phyloP scores from a whole-genome alignment of 2,113 vertebrate species.

The Chaetura pelagica region DNA sequence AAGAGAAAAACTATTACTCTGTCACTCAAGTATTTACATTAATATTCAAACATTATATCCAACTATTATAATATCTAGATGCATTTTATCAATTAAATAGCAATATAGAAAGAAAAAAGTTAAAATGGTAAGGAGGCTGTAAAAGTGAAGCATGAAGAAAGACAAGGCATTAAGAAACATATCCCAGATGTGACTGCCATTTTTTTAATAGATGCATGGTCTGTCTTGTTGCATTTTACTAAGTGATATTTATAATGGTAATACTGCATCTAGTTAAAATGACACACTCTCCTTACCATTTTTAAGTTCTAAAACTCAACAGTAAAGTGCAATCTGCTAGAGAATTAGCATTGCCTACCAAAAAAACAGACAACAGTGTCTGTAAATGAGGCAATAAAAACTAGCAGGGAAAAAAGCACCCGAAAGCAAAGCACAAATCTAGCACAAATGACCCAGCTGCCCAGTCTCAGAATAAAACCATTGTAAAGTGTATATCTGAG shows the following conservation, averaged over 20 bases:
- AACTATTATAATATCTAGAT: background rate
- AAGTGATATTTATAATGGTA: background rate
- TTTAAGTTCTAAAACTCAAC: conserved; percentile 24
- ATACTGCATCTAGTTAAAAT: background rate
- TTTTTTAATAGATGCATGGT: background rate
- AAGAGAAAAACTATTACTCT: background rate
- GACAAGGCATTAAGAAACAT: background rate
- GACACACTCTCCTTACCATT: background rate
- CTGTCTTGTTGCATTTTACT: background rate
- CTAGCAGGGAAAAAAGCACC: background rate
- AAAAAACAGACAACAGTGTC: conserved; percentile 37
- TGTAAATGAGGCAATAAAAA: conserved; percentile 41
- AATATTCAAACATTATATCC: background rate
- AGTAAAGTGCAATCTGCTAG: conserved; percentile 15
- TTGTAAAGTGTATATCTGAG: conserved; percentile 38
- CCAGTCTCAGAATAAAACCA: background rate
- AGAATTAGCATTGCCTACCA: conserved; percentile 37
- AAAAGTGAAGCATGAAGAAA: background rate
- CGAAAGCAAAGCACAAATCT: conserved; percentile 49
- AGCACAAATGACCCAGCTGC: conserved; percentile 48
- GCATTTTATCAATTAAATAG: background rate
- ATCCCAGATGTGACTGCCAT: background rate
- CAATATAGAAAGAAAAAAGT: background rate
- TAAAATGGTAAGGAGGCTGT: background rate
- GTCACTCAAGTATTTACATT: background rate